A percentile compares a stretch with the other conserved stretches of the same genome.
phyloP scores from a whole-genome alignment of 1,140 invertebrate species.

The Drosophila carrolli region DNA sequence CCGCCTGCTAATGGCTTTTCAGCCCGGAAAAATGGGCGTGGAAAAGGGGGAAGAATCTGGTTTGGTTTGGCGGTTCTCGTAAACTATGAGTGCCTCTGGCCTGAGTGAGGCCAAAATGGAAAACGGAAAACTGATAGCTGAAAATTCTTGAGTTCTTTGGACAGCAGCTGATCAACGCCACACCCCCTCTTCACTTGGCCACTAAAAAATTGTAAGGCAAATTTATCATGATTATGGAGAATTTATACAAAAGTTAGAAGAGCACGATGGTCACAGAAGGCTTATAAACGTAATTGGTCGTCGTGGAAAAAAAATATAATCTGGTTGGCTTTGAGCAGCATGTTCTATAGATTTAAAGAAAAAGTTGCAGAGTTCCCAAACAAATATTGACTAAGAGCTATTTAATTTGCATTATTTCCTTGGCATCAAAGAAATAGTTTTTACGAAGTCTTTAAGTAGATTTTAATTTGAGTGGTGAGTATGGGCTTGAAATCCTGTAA shows the following conservation, averaged over 20 bases:
- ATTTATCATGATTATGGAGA: slow-evolving; percentile 46
- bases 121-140: slow-evolving; percentile 53
- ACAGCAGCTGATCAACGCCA: slow-evolving; percentile 49
- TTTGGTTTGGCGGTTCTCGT: slow-evolving; percentile 38
- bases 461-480: too few species aligned
- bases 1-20: slow-evolving; percentile 54
- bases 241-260: slow-evolving; percentile 10
- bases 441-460: too few species aligned
- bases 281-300: slow-evolving; percentile 35
- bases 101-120: slow-evolving; percentile 26
- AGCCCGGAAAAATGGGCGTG: not conserved
- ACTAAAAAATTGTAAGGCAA: slow-evolving; percentile 49
- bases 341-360: not conserved
- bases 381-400: not conserved
- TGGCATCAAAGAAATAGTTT: not conserved
- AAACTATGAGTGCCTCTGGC: slow-evolving; percentile 44
- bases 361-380: not conserved
- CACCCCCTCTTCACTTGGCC: slow-evolving; percentile 4
- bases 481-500: too few species aligned
- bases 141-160: slow-evolving; percentile 29
- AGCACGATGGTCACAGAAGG: slow-evolving; percentile 1
- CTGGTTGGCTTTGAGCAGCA: not conserved
- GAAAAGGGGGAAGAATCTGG: slow-evolving; percentile 2
- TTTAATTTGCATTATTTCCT: not conserved
- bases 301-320: slow-evolving; percentile 1